These are phyloP conservation scores for Kryphioiulus occultus DNA, from an alignment of 2,888 invertebrate genomes.

Conservation along the genomic window DNA sequence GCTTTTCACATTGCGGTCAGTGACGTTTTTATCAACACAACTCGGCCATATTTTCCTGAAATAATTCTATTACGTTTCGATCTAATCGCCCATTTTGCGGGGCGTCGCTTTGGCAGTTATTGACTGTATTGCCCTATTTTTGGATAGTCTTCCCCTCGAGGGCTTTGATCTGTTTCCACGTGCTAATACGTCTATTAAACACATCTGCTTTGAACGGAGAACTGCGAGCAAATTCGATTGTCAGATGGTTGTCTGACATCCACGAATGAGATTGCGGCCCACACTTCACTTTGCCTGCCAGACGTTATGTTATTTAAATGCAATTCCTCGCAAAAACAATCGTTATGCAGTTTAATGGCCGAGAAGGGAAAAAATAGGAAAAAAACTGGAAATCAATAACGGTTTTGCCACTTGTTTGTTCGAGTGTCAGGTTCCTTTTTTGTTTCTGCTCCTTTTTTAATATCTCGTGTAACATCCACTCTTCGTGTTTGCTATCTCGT, in stretches of 20 bases:
- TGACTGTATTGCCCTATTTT: neutral
- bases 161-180: neutral
- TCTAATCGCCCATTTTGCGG: too few species aligned
- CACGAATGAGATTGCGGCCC: neutral
- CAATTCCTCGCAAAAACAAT: neutral
- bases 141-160: neutral
- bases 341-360: slow-evolving; percentile 22
- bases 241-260: neutral
- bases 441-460: neutral
- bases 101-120: neutral
- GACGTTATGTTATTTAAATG: neutral
- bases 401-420: neutral
- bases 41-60: neutral
- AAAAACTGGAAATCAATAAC: neutral
- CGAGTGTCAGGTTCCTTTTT: neutral
- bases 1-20: too few species aligned
- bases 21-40: too few species aligned
- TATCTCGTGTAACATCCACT: neutral
- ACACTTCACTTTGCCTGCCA: neutral
- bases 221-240: neutral
- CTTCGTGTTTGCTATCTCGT: neutral
- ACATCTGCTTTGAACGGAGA: neutral
- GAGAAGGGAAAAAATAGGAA: neutral
- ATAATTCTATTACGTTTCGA: neutral
- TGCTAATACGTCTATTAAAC: neutral